A percentile compares a stretch with the other conserved stretches of the same genome.
Conservation (phyloP, 2,797 vertebrate species). For the Anas bahamensis region DNA sequence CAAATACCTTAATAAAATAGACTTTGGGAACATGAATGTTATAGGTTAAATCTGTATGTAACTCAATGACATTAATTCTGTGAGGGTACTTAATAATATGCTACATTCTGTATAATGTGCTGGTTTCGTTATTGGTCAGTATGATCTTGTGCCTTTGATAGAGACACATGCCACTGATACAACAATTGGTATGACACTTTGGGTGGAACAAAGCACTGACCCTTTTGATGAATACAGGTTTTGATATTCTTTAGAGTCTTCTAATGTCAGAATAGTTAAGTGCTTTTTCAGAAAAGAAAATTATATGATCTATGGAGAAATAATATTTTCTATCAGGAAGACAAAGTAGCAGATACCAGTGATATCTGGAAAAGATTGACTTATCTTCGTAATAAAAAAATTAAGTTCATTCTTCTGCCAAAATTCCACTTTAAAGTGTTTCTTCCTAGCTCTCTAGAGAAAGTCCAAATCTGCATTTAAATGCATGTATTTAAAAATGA, state of each 20-base stretch:
- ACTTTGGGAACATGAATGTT: background rate
- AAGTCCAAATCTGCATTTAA: background rate
- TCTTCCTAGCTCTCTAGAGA: slow-evolving; percentile 1
- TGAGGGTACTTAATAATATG: background rate
- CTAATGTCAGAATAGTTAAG: background rate
- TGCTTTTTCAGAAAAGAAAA: background rate
- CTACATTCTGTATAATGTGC: background rate
- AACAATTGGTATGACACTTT: background rate
- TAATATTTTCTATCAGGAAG: slow-evolving; percentile 11
- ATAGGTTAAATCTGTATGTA: background rate
- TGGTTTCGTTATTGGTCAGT: background rate
- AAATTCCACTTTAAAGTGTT: slow-evolving; percentile 40
- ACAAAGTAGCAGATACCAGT: background rate
- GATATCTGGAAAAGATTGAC: background rate
- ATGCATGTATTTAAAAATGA: slow-evolving; percentile 11
- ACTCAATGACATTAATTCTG: background rate
- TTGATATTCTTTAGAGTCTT: background rate
- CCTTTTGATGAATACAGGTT: background rate
- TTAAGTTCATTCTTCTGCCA: slow-evolving; percentile 33
- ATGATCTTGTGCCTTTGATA: background rate
- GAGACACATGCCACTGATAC: background rate
- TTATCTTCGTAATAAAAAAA: slow-evolving; percentile 26
- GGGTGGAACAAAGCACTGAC: background rate
- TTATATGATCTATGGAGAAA: background rate
- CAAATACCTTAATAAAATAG: background rate